A percentile compares a stretch with the other conserved stretches of the same genome.
Conservation (phyloP, 2,888 invertebrate species). For the Dascillus cervinus region DNA sequence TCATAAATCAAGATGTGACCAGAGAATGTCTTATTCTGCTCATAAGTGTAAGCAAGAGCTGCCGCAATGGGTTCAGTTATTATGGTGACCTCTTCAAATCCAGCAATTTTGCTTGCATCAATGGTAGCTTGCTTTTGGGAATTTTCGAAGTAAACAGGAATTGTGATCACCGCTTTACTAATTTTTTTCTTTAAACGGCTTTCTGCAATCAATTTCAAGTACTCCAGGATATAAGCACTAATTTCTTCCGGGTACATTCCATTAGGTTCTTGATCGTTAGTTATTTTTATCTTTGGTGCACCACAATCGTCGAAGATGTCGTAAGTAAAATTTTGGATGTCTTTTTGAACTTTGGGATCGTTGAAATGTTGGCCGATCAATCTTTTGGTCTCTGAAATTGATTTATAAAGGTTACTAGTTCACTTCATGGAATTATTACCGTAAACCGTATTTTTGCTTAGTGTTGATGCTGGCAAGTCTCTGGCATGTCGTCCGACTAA, state of each 20-base stretch:
- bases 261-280: constrained; percentile 4
- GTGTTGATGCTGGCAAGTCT: no score
- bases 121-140: constrained; percentile 24
- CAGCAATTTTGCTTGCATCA: constrained; percentile 22
- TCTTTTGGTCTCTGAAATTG: constrained; percentile 25
- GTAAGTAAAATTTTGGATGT: constrained; percentile 19
- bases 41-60: constrained; percentile 22
- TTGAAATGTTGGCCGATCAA: constrained; percentile 22
- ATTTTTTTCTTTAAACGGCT: constrained; percentile 14
- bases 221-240: constrained; percentile 17
- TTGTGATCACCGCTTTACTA: constrained; percentile 24
- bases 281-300: constrained; percentile 16
- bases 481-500: no score
- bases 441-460: no score
- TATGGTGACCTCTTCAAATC: constrained; percentile 20
- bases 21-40: no score
- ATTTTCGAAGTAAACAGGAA: constrained; percentile 27
- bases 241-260: constrained; percentile 19
- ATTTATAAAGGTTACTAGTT: no score
- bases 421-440: no score
- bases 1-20: no score
- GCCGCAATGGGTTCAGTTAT: constrained; percentile 26
- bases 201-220: constrained; percentile 17
- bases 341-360: constrained; percentile 19
- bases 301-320: constrained; percentile 15